Evolutionary conservation across 2,888 invertebrate species (phyloP).

Genomic region (Melanostoma scalare): DNA sequence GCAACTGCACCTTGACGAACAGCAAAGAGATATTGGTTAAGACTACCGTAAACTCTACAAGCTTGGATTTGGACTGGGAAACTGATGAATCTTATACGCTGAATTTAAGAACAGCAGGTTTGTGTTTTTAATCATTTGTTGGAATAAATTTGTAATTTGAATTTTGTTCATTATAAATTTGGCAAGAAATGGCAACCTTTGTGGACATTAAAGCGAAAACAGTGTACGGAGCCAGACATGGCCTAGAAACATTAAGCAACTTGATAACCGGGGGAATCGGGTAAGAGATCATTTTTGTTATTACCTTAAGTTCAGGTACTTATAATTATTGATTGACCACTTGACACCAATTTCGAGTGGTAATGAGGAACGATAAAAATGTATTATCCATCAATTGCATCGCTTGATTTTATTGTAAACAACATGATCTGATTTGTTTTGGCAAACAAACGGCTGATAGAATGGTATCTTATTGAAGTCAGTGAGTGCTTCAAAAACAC

Average conservation of each 20-base stretch:
- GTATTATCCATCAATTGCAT: too few species aligned
- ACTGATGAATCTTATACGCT: conserved; percentile 88
- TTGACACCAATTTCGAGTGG: too few species aligned
- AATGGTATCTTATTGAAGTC: too few species aligned
- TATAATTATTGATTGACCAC: not conserved
- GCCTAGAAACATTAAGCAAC: conserved; percentile 89
- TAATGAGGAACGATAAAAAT: too few species aligned
- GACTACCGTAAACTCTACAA: conserved; percentile 83
- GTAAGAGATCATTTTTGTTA: conserved; percentile 62
- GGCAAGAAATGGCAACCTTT: conserved; percentile 82
- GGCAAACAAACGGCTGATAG: too few species aligned
- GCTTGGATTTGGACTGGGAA: conserved; percentile 84
- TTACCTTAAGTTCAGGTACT: not conserved
- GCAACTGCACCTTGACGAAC: conserved; percentile 82
- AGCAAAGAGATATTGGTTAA: conserved; percentile 84
- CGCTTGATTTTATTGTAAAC: too few species aligned
- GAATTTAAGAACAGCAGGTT: conserved; percentile 84
- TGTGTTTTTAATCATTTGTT: conserved; percentile 20
- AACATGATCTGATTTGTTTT: too few species aligned
- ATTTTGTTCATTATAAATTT: conserved; percentile 1
- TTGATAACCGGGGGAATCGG: conserved; percentile 82
- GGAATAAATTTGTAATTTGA: not conserved
- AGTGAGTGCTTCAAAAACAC: too few species aligned
- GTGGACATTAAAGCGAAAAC: conserved; percentile 85
- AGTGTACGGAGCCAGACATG: conserved; percentile 89